Conservation (phyloP, 92 coral and sea anemone genomes). For the Chrysogorgia sp. region DNA sequence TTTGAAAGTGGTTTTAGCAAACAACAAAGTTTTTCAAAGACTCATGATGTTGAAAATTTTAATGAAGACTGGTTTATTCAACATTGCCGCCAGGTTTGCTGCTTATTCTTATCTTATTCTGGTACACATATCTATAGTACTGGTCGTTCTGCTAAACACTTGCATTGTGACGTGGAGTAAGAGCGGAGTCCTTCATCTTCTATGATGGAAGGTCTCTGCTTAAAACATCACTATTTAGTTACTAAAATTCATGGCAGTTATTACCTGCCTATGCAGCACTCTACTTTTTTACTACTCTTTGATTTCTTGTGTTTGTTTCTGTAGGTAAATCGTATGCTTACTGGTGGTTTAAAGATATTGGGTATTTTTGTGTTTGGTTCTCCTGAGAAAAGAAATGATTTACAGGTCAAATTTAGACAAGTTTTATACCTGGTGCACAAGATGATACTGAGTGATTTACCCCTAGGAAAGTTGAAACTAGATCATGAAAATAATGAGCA, state of each 20-base stretch:
- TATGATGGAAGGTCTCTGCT: too few relatives aligned
- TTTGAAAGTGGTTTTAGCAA: background rate
- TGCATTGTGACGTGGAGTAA: too few relatives aligned
- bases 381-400: slow-evolving; percentile 69
- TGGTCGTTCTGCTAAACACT: too few relatives aligned
- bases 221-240: too few relatives aligned
- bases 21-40: background rate
- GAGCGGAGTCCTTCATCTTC: too few relatives aligned
- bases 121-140: background rate
- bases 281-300: too few relatives aligned
- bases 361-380: slow-evolving; percentile 93
- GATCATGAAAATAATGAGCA: slow-evolving; percentile 18
- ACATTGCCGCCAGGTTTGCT: slow-evolving; percentile 87
- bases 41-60: slow-evolving; percentile 11
- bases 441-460: slow-evolving; percentile 32
- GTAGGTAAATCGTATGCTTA: slow-evolving; percentile 86
- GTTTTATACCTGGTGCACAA: slow-evolving; percentile 75
- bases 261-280: too few relatives aligned
- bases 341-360: slow-evolving; percentile 81
- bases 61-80: slow-evolving; percentile 86
- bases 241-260: too few relatives aligned
- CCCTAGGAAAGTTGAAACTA: slow-evolving; percentile 15
- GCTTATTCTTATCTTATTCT: background rate
- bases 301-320: background rate
- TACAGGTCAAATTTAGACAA: slow-evolving; percentile 76